Base-by-base conservation (phyloP, 2,888 invertebrate genomes). In the Caradrina clavipalpis region DNA sequence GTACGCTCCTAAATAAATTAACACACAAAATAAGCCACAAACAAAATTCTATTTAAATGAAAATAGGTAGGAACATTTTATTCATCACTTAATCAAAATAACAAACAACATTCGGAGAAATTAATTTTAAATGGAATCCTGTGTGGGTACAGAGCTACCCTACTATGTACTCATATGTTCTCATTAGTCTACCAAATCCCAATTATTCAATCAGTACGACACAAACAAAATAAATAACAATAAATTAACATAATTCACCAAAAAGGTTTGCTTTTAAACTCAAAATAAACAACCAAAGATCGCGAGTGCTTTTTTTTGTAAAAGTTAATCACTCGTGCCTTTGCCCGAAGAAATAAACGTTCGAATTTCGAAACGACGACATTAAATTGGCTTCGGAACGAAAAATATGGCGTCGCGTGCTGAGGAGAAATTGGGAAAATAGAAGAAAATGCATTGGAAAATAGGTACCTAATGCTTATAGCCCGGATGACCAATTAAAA, bases 341-440 rank as follows among this genome's bases (percentile, higher is more conserved):
- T 69, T 81, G 72, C 76, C 82, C 73, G 77, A 75, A 87, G 83
- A 85, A 88, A 90, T 87, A 86, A 86, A 89, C 83, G 88, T 80
- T 83, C 75, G 82, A 73, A 85, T 81, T 80, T 83, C 76, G 83
- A 73, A 85, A 83, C 79, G 82, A 79, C 80, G 86, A 86, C 86
- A 86, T 85, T 85, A 87, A 87, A 87, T 87, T 85, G 86, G 78
- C 81, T 84, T 75, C 57, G 72, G 57, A 83, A 81, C 80, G 81
- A 74, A 83, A 88, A 86, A 87, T 86, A 87, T 84, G 79, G 85
- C 76, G 70, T 56, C 57, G 55, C 53, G 4, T 47, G 15, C 49
- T 42, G 22, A 53, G 17, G 2, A 51, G 2, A 21, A 66, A 64
- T 61, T 64, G 69, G 31, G 54, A 56, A 61, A 76, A 76, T 50